These are phyloP conservation scores for Leucania comma DNA, from an alignment of 2,888 invertebrate species.

Conservation along the genomic window DNA sequence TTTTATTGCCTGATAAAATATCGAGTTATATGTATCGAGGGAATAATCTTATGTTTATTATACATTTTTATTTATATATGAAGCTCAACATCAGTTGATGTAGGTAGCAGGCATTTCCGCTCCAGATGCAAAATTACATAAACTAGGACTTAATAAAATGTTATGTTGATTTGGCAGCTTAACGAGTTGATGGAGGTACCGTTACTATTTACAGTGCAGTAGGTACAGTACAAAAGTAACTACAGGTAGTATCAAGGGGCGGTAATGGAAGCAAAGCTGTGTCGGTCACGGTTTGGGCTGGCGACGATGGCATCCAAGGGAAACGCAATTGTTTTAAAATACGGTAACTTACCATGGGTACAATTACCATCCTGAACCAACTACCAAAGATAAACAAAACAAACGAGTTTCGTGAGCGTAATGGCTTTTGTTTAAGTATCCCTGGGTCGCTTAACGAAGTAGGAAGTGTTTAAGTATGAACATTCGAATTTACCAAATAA, in stretches of 20 bases:
- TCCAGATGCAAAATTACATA: slow-evolving; percentile 1
- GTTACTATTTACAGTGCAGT: slow-evolving; percentile 20
- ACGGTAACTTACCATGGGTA: slow-evolving; percentile 63
- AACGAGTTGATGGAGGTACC: slow-evolving; percentile 19
- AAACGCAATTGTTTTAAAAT: slow-evolving; percentile 72
- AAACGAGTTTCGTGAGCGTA: slow-evolving; percentile 26
- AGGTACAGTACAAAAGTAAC: no score
- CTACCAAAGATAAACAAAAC: slow-evolving; percentile 29
- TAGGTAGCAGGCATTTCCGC: background rate
- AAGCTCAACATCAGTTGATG: background rate
- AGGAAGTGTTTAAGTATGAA: background rate
- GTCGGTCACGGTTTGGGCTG: slow-evolving; percentile 62
- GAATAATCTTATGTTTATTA: slow-evolving; percentile 10
- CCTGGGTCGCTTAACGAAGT: background rate
- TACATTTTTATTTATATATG: slow-evolving; percentile 5
- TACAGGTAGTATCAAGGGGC: slow-evolving; percentile 27
- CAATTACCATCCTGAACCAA: slow-evolving; percentile 44
- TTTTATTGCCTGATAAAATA: background rate
- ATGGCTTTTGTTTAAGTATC: slow-evolving; percentile 5
- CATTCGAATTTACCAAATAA: slow-evolving; percentile 5
- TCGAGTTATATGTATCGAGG: background rate
- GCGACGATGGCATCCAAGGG: slow-evolving; percentile 65
- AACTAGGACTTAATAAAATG: background rate
- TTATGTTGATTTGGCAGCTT: background rate
- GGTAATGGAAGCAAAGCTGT: slow-evolving; percentile 56